These are phyloP conservation scores for Phyllotreta cruciferae DNA, from an alignment of 2,888 invertebrate species.

Conservation along the genomic window DNA sequence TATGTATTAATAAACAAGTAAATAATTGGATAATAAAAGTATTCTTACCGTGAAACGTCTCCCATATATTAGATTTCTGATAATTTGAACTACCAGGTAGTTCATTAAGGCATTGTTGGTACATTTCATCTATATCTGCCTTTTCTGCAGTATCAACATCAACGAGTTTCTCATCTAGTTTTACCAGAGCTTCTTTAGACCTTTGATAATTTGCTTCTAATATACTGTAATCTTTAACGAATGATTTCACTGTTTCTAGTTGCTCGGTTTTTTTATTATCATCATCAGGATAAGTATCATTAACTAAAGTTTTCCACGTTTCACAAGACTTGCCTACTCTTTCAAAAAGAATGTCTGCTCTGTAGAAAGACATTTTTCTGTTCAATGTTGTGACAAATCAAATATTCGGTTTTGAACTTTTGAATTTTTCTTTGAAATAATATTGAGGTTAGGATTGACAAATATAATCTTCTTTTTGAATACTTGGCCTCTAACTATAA, in stretches of 20 bases:
- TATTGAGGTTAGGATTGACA: neutral
- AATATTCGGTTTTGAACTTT: neutral
- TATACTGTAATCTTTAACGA: constrained; percentile 42
- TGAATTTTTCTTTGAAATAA: neutral
- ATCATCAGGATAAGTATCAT: constrained; percentile 36
- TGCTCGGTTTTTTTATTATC: constrained; percentile 34
- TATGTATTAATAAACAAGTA: neutral
- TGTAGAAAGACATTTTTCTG: constrained; percentile 40
- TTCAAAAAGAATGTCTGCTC: constrained; percentile 35
- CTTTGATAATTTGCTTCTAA: constrained; percentile 42
- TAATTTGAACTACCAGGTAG: too few relatives aligned
- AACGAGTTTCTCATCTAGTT: constrained; percentile 39
- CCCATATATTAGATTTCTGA: too few relatives aligned
- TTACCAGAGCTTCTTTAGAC: constrained; percentile 39
- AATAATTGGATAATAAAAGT: too few relatives aligned
- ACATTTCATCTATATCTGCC: constrained; percentile 41
- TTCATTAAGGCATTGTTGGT: constrained; percentile 32
- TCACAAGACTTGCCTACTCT: constrained; percentile 42
- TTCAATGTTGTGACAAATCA: too few relatives aligned
- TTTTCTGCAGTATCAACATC: constrained; percentile 27
- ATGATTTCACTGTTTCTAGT: constrained; percentile 36
- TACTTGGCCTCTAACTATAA: too few relatives aligned
- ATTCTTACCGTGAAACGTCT: too few relatives aligned
- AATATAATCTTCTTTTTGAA: neutral
- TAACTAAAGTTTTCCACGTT: constrained; percentile 43